These are phyloP conservation scores for Chromis chromis DNA, from an alignment of 2,797 vertebrate genomes.

Conservation along the genomic window DNA sequence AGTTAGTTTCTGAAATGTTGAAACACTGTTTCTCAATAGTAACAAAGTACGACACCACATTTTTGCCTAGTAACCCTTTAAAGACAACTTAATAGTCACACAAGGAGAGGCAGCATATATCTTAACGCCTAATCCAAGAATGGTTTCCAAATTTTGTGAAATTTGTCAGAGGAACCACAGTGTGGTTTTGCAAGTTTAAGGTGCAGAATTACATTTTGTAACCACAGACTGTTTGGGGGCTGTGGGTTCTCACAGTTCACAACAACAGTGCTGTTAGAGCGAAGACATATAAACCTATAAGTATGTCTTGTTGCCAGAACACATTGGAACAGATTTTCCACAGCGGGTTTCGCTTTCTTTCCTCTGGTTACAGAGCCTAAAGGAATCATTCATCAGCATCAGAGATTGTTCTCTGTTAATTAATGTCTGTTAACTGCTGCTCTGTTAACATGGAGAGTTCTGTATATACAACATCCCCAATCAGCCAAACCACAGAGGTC, in stretches of 20 bases:
- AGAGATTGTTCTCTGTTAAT: slow-evolving; percentile 10
- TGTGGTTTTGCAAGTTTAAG: slow-evolving; percentile 16
- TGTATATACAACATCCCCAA: slow-evolving; percentile 13
- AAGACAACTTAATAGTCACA: no score
- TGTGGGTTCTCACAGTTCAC: slow-evolving; percentile 30
- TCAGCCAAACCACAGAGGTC: slow-evolving; percentile 12
- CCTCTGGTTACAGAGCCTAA: slow-evolving; percentile 6
- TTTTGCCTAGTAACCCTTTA: no score
- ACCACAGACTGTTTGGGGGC: slow-evolving; percentile 34
- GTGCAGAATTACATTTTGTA: slow-evolving; percentile 43
- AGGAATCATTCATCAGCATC: slow-evolving; percentile 33
- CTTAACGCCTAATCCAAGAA: slow-evolving; percentile 4
- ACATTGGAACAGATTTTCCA: slow-evolving; percentile 44
- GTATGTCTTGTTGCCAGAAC: slow-evolving; percentile 34
- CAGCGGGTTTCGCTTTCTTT: slow-evolving; percentile 3
- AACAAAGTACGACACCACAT: no score
- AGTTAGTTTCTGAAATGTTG: no score
- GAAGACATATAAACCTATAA: slow-evolving; percentile 29
- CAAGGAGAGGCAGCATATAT: no score
- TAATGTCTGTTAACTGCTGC: slow-evolving; percentile 22
- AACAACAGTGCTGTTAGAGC: slow-evolving; percentile 8
- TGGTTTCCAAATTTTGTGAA: slow-evolving; percentile 32
- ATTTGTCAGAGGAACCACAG: slow-evolving; percentile 36
- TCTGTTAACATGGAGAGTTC: slow-evolving; percentile 10
- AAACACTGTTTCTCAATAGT: no score